Conservation (phyloP, 2,113 vertebrate genomes). For the Loxodonta africana region DNA sequence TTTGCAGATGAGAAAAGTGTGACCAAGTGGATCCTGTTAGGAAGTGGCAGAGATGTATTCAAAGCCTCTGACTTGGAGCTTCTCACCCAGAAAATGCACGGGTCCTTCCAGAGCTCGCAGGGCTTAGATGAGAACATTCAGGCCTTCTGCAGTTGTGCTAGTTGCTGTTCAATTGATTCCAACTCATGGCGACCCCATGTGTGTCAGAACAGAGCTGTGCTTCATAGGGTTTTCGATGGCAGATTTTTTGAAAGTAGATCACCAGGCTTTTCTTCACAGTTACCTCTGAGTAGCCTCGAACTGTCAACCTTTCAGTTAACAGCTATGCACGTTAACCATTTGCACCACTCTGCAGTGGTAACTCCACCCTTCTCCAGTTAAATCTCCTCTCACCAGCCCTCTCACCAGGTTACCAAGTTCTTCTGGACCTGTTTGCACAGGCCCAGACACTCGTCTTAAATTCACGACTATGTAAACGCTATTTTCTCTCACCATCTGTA, state of each 20-base stretch:
- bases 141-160: neutral
- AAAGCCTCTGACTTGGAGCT: neutral
- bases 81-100: neutral
- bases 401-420: neutral
- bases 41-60: neutral
- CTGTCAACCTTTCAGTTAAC: neutral
- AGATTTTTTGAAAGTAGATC: too few relatives aligned
- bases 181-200: neutral
- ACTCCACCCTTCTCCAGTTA: neutral
- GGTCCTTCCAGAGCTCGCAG: neutral
- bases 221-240: neutral
- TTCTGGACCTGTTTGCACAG: neutral
- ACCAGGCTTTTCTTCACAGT: too few relatives aligned
- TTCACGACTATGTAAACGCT: neutral
- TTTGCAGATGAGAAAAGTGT: neutral
- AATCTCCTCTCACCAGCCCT: neutral
- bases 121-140: neutral
- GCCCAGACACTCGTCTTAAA: neutral
- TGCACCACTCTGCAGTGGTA: neutral
- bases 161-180: neutral
- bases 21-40: neutral
- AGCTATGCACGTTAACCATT: neutral
- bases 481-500: neutral
- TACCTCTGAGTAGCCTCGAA: neutral
- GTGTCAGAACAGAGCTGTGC: neutral